These are phyloP conservation scores for Sceloporus undulatus DNA, from an alignment of 2,113 vertebrate species.

Conservation along the genomic window DNA sequence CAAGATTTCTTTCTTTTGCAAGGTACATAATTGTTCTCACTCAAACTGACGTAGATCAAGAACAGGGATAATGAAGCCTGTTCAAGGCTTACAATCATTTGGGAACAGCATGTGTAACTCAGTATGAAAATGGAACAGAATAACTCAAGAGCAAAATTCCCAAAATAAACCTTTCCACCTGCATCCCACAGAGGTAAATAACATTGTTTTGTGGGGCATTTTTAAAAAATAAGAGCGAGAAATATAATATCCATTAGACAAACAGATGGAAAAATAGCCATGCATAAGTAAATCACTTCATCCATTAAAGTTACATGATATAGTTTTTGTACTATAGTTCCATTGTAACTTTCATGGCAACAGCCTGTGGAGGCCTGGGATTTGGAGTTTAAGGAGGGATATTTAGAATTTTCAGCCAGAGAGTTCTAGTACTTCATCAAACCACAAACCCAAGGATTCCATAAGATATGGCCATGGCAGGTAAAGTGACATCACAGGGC, in stretches of 20 bases:
- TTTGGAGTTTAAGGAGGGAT: too few species aligned
- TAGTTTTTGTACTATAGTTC: too few species aligned
- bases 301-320: background rate
- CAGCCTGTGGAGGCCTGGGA: too few species aligned
- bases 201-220: background rate
- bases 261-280: background rate
- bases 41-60: slow-evolving; percentile 13
- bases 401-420: too few species aligned
- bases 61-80: slow-evolving; percentile 13
- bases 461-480: too few species aligned
- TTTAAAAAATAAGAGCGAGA: background rate
- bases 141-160: background rate
- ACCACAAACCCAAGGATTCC: too few species aligned
- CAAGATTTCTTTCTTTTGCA: slow-evolving; percentile 26
- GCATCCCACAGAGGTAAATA: background rate
- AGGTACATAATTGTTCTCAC: slow-evolving; percentile 9
- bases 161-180: background rate
- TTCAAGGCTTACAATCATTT: background rate
- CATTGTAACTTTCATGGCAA: too few species aligned
- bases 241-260: background rate
- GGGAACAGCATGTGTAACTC: background rate
- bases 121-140: background rate
- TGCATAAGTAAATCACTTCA: background rate
- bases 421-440: too few species aligned
- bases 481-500: too few species aligned